phyloP scores from a whole-genome alignment of 2,888 invertebrate species.

The Strigamia maritima region DNA sequence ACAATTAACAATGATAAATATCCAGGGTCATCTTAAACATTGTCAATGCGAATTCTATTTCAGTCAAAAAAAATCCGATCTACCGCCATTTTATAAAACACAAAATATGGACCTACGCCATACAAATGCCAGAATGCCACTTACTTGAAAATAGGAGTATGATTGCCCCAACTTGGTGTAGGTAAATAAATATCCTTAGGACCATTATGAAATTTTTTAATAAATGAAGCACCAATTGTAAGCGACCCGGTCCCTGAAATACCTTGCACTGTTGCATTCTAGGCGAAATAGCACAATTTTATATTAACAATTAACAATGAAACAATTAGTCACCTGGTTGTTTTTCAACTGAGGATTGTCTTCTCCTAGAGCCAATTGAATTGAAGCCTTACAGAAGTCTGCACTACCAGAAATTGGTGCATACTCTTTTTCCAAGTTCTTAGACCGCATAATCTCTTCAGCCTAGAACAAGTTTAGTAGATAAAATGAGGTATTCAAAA shows the following conservation, averaged over 20 bases:
- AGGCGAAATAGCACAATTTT: constrained; percentile 45
- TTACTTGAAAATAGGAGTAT: constrained; percentile 84
- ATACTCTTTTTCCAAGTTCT: constrained; percentile 87
- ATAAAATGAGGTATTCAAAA: no score
- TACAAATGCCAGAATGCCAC: no score
- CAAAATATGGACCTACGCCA: no score
- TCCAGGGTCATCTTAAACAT: no score
- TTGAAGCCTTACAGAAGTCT: constrained; percentile 78
- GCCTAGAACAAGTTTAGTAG: constrained; percentile 70
- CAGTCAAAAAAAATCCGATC: no score
- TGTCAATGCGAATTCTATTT: no score
- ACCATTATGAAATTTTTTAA: constrained; percentile 71
- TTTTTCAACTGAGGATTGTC: constrained; percentile 65
- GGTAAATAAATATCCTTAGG: constrained; percentile 81
- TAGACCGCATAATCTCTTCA: constrained; percentile 67
- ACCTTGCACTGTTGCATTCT: constrained; percentile 72
- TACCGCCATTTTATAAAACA: no score
- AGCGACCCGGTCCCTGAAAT: constrained; percentile 96
- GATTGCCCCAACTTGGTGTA: constrained; percentile 96
- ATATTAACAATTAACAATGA: neutral
- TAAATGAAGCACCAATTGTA: constrained; percentile 84
- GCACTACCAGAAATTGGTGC: constrained; percentile 83
- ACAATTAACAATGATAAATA: no score
- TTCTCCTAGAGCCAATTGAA: constrained; percentile 83
- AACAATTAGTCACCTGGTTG: constrained; percentile 62